These are phyloP conservation scores for Rana temporaria DNA, from an alignment of 2,113 vertebrate genomes.

Conservation along the genomic window DNA sequence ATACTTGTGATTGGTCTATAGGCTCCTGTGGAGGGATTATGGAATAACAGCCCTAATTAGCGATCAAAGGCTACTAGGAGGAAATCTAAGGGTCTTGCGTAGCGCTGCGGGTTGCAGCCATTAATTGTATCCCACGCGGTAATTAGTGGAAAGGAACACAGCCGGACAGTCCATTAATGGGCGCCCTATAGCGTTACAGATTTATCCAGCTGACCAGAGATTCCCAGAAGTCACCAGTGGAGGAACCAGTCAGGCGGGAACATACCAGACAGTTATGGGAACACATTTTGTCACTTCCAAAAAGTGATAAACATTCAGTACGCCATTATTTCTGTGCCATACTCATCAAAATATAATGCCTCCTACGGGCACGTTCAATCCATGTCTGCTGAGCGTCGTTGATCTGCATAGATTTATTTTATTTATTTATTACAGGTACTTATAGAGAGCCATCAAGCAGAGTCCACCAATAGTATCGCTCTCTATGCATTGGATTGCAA, in stretches of 20 bases:
- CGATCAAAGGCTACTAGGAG: background rate
- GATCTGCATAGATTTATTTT: too few species aligned
- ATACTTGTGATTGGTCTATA: background rate
- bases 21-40: background rate
- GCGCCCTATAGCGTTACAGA: conserved; percentile 17
- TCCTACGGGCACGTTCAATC: too few species aligned
- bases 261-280: background rate
- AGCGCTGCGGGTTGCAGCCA: background rate
- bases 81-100: background rate
- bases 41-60: conserved; percentile 2
- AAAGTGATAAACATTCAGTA: too few species aligned
- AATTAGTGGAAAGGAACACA: conserved; percentile 18
- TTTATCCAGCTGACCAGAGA: conserved; percentile 34
- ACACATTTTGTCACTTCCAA: background rate
- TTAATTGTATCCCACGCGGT: background rate
- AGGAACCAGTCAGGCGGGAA: conserved; percentile 7
- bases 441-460: too few species aligned
- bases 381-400: too few species aligned
- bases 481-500: too few species aligned
- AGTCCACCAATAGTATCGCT: too few species aligned
- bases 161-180: conserved; percentile 2
- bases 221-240: conserved; percentile 5
- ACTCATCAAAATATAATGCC: too few species aligned
- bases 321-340: too few species aligned
- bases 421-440: too few species aligned